These are phyloP conservation scores for Listronotus oregonensis DNA, from an alignment of 1,140 invertebrate genomes.

Conservation along the genomic window DNA sequence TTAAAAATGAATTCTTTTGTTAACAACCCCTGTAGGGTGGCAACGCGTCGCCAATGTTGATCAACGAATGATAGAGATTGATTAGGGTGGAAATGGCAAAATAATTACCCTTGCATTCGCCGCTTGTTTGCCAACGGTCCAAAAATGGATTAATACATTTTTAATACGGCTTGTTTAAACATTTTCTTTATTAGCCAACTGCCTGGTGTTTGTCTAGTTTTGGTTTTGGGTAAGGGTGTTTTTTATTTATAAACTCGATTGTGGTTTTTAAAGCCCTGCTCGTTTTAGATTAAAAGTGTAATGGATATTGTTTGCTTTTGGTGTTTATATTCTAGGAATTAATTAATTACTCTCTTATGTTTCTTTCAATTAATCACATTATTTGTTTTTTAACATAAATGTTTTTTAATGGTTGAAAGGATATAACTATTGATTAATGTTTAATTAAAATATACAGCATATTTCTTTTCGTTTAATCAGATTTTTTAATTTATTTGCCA, in stretches of 20 bases:
- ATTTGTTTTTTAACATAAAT: no score
- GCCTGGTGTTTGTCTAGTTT: constrained; percentile 47
- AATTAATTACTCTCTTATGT: background rate
- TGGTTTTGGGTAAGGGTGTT: constrained; percentile 34
- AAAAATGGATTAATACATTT: constrained; percentile 57
- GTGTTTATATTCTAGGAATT: constrained; percentile 20
- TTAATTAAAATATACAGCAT: no score
- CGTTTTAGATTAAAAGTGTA: constrained; percentile 37
- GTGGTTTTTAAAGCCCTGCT: constrained; percentile 40
- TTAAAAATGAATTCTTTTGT: constrained; percentile 10
- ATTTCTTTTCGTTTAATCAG: no score
- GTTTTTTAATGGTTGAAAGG: no score
- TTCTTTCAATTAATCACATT: background rate
- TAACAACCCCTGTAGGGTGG: constrained; percentile 31
- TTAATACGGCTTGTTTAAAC: constrained; percentile 54
- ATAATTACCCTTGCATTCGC: constrained; percentile 51
- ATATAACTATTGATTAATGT: no score
- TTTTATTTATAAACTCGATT: constrained; percentile 40
- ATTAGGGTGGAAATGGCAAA: constrained; percentile 54
- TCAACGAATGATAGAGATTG: constrained; percentile 55
- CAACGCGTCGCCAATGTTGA: constrained; percentile 38
- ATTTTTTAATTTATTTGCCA: no score
- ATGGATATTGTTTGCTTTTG: constrained; percentile 28
- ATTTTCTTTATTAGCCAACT: constrained; percentile 48
- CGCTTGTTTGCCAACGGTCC: constrained; percentile 45